Conservation (phyloP, 92 coral and sea anemone genomes). For the Bergia puertoricense region DNA sequence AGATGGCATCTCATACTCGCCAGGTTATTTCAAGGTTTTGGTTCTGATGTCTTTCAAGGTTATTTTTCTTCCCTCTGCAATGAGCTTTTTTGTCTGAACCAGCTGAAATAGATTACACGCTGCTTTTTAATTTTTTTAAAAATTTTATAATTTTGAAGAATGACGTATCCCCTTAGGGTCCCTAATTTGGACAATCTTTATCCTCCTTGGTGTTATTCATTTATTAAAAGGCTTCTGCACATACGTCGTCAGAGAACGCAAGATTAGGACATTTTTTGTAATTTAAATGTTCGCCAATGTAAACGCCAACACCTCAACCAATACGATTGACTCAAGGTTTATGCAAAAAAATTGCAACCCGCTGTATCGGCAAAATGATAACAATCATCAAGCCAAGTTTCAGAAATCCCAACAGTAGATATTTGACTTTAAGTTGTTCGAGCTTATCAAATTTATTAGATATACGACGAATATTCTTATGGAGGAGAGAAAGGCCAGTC, state of each 20-base stretch:
- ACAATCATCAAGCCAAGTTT: conserved; percentile 39
- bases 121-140: too few relatives aligned
- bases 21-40: too few relatives aligned
- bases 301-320: conserved; percentile 41
- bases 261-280: conserved; percentile 20
- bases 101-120: too few relatives aligned
- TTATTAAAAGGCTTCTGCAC: background rate
- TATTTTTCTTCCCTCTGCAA: too few relatives aligned
- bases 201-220: too few relatives aligned
- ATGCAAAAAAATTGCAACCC: conserved; percentile 21
- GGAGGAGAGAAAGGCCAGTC: conserved; percentile 17
- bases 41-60: too few relatives aligned
- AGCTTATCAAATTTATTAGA: background rate
- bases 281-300: background rate
- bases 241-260: background rate
- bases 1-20: too few relatives aligned
- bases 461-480: conserved; percentile 27
- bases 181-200: too few relatives aligned
- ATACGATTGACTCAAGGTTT: background rate
- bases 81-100: too few relatives aligned
- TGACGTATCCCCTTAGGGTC: too few relatives aligned
- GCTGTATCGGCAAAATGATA: conserved; percentile 6
- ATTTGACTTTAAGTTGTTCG: background rate
- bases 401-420: conserved; percentile 7
- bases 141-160: too few relatives aligned